Percentiles rank a stretch among this genome's conserved stretches.
phyloP scores from a whole-genome alignment of 1,140 invertebrate species.

The Aphis craccivora region DNA sequence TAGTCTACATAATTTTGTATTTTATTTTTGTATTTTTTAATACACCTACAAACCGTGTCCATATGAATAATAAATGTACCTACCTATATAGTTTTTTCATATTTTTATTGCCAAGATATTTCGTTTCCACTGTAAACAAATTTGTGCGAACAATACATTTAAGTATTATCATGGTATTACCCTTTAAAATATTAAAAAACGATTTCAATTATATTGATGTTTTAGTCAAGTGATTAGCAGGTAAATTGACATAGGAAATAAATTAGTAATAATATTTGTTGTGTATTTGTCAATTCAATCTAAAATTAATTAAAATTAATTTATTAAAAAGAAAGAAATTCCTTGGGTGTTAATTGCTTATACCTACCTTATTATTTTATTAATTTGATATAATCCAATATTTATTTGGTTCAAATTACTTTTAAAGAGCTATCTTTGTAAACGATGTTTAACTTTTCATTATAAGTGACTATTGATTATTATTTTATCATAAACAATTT shows the following conservation, averaged over 20 bases:
- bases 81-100: neutral
- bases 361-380: neutral
- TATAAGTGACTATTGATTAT: neutral
- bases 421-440: neutral
- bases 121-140: neutral
- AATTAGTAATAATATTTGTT: neutral
- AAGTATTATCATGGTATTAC: neutral
- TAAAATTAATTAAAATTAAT: neutral
- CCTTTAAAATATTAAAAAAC: neutral
- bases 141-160: neutral
- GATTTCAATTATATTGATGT: neutral
- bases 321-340: neutral
- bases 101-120: neutral
- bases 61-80: slow-evolving; percentile 17
- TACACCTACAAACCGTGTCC: slow-evolving; percentile 39
- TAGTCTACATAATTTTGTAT: neutral
- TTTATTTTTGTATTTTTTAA: neutral
- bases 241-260: neutral
- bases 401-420: neutral
- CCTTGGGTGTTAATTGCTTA: neutral
- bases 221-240: neutral
- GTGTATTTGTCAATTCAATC: neutral
- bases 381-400: neutral
- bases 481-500: neutral
- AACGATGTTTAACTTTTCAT: neutral